Base-by-base conservation (phyloP, 2,888 invertebrate species). In the Alloscopus bannaensis region DNA sequence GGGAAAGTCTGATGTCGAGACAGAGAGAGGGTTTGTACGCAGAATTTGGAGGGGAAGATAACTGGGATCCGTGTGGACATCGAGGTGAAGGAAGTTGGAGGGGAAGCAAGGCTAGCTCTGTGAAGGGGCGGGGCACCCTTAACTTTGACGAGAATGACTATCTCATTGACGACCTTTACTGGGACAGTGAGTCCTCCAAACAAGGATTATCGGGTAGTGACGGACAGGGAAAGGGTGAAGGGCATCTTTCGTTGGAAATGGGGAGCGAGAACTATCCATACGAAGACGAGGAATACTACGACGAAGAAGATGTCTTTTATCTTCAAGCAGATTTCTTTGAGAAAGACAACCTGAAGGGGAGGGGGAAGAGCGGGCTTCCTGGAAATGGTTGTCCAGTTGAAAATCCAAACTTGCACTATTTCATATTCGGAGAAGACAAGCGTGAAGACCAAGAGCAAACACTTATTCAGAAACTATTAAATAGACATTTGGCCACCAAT, bases 151-250 rank as follows among this genome's bases (percentile, higher is more conserved):
- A 69, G 57, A 36, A 69, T 3, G n/a, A 47, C 20, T 47, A 47
- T n/a, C 3, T 47, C n/a, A 47, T 6, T 55, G 52, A 6, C 31
- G 55, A 40, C 31, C 57, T 40, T 31, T 70, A 45, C 36, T 70
- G 47, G 47, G 70, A 70, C n/a, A 70, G 70, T 22, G 70, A 70
- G n/a, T 45, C 70, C 0, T 70, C 70, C 2, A 70, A 60, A 45
- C 55, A 55, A 24, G 68, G n/a, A n/a, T n/a, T n/a, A n/a, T n/a
- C n/a, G 57, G 16, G 22, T 1, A 36, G 31, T 40, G 13, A 57
- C 55, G 13, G 47, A 60, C 3, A 13, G 45, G 57, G n/a, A 66
- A 50, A 52, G 36, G 13, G 40, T 40, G 18, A 22, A 55, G 55
- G n/a, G n/a, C n/a, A n/a, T n/a, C n/a, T n/a, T n/a, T n/a, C n/a